These are phyloP conservation scores for Lerema accius DNA, from an alignment of 1,140 invertebrate species.

Conservation along the genomic window DNA sequence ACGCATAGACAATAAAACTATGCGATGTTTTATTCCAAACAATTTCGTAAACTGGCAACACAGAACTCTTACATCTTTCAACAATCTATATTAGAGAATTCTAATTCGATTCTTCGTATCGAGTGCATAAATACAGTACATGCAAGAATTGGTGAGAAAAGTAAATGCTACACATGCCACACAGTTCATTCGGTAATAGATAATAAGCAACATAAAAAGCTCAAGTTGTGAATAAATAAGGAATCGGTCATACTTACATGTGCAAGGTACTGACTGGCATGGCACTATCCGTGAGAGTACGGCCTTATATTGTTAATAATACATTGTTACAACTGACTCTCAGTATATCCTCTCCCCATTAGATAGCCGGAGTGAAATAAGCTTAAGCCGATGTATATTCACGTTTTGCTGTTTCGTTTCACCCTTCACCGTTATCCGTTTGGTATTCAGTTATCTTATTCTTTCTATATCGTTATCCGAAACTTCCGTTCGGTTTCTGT, in stretches of 20 bases:
- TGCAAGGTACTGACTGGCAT: conserved; percentile 49
- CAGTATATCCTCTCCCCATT: conserved; percentile 47
- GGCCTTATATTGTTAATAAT: conserved; percentile 44
- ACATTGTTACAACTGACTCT: conserved; percentile 36
- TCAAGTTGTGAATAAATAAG: conserved; percentile 46
- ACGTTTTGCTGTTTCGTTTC: conserved; percentile 42
- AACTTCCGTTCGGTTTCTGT: conserved; percentile 12
- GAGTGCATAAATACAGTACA: conserved; percentile 37
- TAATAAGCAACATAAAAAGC: conserved; percentile 60
- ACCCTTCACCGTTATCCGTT: conserved; percentile 58
- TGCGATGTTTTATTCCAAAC: background rate
- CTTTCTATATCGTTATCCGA: conserved; percentile 11
- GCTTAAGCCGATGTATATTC: conserved; percentile 56
- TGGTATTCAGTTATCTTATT: conserved; percentile 19
- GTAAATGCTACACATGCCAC: conserved; percentile 70
- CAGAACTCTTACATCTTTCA: background rate
- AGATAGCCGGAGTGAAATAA: conserved; percentile 62
- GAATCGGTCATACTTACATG: conserved; percentile 74
- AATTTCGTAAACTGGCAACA: conserved; percentile 9
- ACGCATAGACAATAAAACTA: background rate
- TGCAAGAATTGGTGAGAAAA: conserved; percentile 37
- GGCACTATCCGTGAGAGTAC: conserved; percentile 44
- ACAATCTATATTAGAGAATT: conserved; percentile 6
- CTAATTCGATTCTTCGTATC: background rate
- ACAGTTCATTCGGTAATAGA: conserved; percentile 70